phyloP scores from a whole-genome alignment of 2,888 invertebrate species.

The Eupithecia tripunctaria region DNA sequence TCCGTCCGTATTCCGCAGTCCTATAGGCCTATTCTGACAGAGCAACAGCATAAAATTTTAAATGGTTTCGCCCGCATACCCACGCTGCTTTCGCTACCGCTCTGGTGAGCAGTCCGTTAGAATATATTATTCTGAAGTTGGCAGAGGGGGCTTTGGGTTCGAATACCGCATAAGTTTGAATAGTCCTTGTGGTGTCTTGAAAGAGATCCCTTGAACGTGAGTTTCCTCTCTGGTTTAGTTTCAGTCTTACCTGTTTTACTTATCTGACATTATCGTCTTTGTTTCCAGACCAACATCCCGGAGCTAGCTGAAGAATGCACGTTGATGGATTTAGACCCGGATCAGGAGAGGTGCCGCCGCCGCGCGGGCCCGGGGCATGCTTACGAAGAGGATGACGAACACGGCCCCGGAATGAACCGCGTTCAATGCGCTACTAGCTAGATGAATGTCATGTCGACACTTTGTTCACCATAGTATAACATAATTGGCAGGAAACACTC shows the following conservation, averaged over 20 bases:
- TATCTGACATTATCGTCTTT: background rate
- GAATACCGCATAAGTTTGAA: background rate
- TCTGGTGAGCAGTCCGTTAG: background rate
- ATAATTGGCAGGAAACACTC: background rate
- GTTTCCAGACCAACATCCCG: slow-evolving; percentile 84
- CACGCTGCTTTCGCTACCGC: background rate
- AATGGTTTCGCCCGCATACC: background rate
- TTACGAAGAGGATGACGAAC: slow-evolving; percentile 91
- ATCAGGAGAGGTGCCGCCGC: slow-evolving; percentile 87
- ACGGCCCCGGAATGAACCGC: slow-evolving; percentile 86
- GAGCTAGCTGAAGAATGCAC: slow-evolving; percentile 90
- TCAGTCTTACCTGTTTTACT: background rate
- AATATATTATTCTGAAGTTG: too few species aligned
- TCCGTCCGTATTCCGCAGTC: too few species aligned
- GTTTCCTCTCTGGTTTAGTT: background rate
- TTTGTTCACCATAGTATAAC: background rate
- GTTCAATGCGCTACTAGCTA: slow-evolving; percentile 92
- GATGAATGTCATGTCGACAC: background rate
- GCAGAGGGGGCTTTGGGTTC: too few species aligned
- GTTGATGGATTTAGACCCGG: slow-evolving; percentile 91
- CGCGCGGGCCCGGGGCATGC: slow-evolving; percentile 85
- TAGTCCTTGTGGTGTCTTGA: background rate
- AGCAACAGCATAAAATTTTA: background rate
- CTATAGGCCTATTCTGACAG: background rate
- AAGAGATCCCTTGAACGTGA: background rate